These are phyloP conservation scores for Clistopyga incitator DNA, from an alignment of 2,888 invertebrate species.

Conservation along the genomic window DNA sequence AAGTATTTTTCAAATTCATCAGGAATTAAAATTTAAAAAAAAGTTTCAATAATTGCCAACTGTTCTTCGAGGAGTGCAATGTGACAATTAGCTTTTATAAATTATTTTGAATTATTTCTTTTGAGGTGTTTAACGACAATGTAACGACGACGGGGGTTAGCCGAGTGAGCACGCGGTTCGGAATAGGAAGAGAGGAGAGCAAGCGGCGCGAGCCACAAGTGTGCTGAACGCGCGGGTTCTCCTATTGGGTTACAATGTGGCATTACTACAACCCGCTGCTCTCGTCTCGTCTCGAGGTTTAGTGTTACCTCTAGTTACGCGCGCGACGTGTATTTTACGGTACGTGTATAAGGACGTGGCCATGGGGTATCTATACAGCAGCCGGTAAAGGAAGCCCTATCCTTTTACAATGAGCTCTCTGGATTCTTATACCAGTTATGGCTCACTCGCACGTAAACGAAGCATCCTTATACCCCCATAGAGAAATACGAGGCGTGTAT, in stretches of 20 bases:
- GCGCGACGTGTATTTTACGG: constrained; percentile 58
- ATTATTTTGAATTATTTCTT: background rate
- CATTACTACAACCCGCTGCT: constrained; percentile 52
- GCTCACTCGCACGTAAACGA: constrained; percentile 61
- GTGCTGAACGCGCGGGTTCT: constrained; percentile 76
- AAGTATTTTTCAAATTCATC: too few species aligned
- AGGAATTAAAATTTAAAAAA: too few species aligned
- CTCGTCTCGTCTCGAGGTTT: constrained; percentile 72
- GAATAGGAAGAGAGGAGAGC: constrained; percentile 58
- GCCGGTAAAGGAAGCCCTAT: constrained; percentile 71
- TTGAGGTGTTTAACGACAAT: constrained; percentile 16
- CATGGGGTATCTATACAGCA: background rate
- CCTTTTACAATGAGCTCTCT: constrained; percentile 61
- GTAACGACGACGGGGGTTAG: constrained; percentile 1
- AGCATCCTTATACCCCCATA: constrained; percentile 10
- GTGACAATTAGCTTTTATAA: background rate
- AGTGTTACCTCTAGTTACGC: constrained; percentile 75
- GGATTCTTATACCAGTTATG: constrained; percentile 52
- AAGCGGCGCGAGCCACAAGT: constrained; percentile 82
- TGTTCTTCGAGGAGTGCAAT: too few species aligned
- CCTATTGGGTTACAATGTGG: constrained; percentile 80
- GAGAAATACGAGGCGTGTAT: constrained; percentile 51
- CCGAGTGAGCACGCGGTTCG: constrained; percentile 12
- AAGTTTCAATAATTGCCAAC: too few species aligned
- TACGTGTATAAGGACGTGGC: constrained; percentile 8